These are phyloP conservation scores for Sebastes cheni DNA, from an alignment of 2,797 vertebrate genomes.

Conservation along the genomic window DNA sequence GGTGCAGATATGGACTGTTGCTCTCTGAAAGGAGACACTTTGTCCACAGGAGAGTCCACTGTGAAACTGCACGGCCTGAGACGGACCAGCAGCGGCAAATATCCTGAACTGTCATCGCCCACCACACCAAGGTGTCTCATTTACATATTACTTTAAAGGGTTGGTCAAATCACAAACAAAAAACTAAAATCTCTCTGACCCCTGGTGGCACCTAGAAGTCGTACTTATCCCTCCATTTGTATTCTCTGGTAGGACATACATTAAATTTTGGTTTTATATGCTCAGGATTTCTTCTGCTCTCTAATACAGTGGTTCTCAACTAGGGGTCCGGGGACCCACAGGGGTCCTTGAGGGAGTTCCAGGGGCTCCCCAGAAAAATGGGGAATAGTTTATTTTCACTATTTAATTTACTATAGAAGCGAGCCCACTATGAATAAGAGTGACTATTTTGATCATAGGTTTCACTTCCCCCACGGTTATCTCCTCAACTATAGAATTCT, in stretches of 20 bases:
- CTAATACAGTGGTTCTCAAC: not conserved
- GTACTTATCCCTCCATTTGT: not conserved
- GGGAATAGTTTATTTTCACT: too few relatives aligned
- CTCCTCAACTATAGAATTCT: too few relatives aligned
- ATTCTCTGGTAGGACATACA: not conserved
- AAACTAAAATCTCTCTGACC: not conserved
- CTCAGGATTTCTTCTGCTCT: not conserved
- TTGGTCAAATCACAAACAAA: not conserved
- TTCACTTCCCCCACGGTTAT: too few relatives aligned
- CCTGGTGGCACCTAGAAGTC: not conserved
- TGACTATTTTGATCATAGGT: too few relatives aligned
- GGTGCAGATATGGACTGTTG: constrained; percentile 87
- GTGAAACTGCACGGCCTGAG: constrained; percentile 87
- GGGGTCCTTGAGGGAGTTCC: not conserved
- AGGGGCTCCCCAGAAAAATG: not conserved
- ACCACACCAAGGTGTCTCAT: constrained; percentile 89
- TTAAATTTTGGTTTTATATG: not conserved
- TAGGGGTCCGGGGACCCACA: not conserved
- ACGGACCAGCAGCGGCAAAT: constrained; percentile 85
- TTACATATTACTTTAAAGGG: not conserved
- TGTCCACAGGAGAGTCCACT: constrained; percentile 83
- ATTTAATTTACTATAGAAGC: too few relatives aligned
- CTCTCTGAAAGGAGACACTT: constrained; percentile 73
- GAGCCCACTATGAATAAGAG: too few relatives aligned
- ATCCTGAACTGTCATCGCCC: constrained; percentile 89